These are phyloP conservation scores for Paguma larvata DNA, from an alignment of 2,797 vertebrate species.

Conservation along the genomic window DNA sequence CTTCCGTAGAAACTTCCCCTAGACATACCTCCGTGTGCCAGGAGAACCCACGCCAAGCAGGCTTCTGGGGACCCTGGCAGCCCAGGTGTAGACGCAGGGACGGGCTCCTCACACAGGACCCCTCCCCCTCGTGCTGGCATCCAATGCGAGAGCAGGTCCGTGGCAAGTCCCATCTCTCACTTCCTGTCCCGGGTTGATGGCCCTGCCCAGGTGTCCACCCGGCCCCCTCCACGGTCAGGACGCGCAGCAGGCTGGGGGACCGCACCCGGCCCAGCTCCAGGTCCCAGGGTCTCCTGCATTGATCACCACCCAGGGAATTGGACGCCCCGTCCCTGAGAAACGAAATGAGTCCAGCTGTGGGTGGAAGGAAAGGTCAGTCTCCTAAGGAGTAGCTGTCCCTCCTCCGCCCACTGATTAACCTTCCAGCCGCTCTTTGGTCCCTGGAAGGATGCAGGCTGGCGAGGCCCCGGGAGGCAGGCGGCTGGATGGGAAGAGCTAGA, in stretches of 20 bases:
- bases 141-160: not conserved
- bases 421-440: not conserved
- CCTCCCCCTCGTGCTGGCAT: not conserved
- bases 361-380: no score
- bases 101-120: accelerated
- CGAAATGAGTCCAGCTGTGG: not conserved
- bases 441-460: not conserved
- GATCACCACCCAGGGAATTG: not conserved
- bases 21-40: accelerated
- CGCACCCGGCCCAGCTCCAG: not conserved
- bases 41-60: accelerated
- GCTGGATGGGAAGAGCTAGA: not conserved
- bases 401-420: not conserved
- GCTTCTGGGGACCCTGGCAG: accelerated
- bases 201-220: not conserved
- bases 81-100: not conserved
- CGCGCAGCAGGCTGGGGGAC: accelerated
- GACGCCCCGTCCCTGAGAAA: not conserved
- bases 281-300: not conserved
- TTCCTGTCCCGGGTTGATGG: not conserved
- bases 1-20: not conserved
- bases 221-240: not conserved
- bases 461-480: not conserved
- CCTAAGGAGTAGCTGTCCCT: not conserved
- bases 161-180: not conserved